Conservation (phyloP, 1,140 invertebrate genomes). For the Lordiphosa collinella region DNA sequence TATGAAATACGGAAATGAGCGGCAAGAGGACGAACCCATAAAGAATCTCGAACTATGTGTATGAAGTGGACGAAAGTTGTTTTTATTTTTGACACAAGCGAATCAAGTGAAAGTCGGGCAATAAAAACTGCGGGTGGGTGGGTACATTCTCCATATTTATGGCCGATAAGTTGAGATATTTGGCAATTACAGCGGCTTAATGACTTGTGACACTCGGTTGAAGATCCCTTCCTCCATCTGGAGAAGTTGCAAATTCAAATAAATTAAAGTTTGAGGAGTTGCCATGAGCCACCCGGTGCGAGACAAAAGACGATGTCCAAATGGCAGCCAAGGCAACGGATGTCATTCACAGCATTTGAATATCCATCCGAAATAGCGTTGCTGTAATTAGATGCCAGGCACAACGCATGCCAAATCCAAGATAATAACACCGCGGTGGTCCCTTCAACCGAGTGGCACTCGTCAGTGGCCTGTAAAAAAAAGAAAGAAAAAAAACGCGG, state of each 20-base stretch:
- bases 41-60: slow-evolving; percentile 37
- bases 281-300: slow-evolving; percentile 24
- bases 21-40: slow-evolving; percentile 23
- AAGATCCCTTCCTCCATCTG: background rate
- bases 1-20: slow-evolving; percentile 63
- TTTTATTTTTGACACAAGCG: slow-evolving; percentile 56
- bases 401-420: slow-evolving; percentile 63
- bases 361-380: slow-evolving; percentile 41
- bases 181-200: slow-evolving; percentile 68
- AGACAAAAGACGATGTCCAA: slow-evolving; percentile 19
- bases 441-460: slow-evolving; percentile 55
- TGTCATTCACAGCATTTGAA: slow-evolving; percentile 68
- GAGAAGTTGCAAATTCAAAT: background rate
- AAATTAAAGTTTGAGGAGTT: slow-evolving; percentile 18
- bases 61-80: slow-evolving; percentile 42
- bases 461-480: slow-evolving; percentile 66
- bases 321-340: slow-evolving; percentile 56
- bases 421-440: slow-evolving; percentile 74
- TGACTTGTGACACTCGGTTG: slow-evolving; percentile 52
- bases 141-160: slow-evolving; percentile 46
- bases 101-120: slow-evolving; percentile 66
- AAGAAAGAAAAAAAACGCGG: slow-evolving; percentile 41
- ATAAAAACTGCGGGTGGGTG: slow-evolving; percentile 61
- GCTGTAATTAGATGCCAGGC: slow-evolving; percentile 68
- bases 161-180: slow-evolving; percentile 38